Conservation (phyloP, 2,797 vertebrate genomes). For the Sebastes taczanowskii region DNA sequence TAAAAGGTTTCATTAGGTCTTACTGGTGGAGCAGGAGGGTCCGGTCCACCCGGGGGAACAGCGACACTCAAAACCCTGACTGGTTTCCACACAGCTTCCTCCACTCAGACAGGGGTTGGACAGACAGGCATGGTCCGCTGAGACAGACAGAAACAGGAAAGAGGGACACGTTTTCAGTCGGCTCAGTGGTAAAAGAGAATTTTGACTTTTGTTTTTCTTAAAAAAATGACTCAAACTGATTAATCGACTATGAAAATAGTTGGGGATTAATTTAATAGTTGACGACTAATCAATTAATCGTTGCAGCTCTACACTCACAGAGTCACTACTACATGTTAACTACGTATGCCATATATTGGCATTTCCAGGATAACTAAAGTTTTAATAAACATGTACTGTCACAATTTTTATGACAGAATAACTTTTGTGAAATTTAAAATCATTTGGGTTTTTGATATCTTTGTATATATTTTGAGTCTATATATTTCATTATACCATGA, state of each 20-base stretch:
- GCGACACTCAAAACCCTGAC: constrained; percentile 88
- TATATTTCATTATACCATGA: neutral
- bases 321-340: too few species aligned
- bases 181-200: neutral
- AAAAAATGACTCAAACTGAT: too few species aligned
- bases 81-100: constrained; percentile 88
- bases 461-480: neutral
- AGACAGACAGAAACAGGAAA: neutral
- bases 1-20: neutral
- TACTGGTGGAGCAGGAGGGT: constrained; percentile 86
- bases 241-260: too few species aligned
- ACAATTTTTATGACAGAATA: too few species aligned
- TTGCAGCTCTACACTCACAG: too few species aligned
- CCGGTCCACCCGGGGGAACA: constrained; percentile 90
- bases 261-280: too few species aligned
- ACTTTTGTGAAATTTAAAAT: too few species aligned
- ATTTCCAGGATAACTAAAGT: too few species aligned
- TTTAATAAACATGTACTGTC: too few species aligned
- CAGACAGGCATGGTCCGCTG: constrained; percentile 91
- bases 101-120: constrained; percentile 89
- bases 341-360: too few species aligned
- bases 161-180: neutral
- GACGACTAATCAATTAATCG: accelerated
- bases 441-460: too few species aligned
- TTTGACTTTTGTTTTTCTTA: too few species aligned